A percentile compares a stretch with the other conserved stretches of the same genome.
These are phyloP conservation scores for Mycetomoellerius zeteki DNA, from an alignment of 1,140 invertebrate species.

Conservation along the genomic window DNA sequence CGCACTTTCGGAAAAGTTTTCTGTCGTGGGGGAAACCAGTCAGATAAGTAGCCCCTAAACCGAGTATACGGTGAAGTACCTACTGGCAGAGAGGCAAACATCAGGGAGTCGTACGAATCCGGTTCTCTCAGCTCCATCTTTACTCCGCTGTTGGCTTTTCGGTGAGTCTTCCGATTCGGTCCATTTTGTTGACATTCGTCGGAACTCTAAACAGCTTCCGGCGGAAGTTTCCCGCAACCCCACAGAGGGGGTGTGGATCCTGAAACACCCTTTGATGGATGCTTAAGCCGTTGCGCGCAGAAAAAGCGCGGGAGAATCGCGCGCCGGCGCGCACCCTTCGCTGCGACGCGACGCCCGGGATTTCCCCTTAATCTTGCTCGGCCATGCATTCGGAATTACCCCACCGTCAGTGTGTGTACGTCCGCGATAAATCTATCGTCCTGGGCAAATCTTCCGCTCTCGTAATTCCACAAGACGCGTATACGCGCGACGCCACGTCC, in stretches of 20 bases:
- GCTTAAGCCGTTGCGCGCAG: conserved; percentile 71
- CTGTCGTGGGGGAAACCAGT: background rate
- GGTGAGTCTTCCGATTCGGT: conserved; percentile 43
- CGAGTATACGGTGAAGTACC: conserved; percentile 30
- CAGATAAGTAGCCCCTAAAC: conserved; percentile 51
- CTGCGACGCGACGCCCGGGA: conserved; percentile 6
- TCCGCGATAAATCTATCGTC: conserved; percentile 73
- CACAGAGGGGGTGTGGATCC: conserved; percentile 52
- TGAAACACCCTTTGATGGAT: conserved; percentile 63
- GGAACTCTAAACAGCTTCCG: conserved; percentile 73
- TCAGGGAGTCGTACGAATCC: conserved; percentile 30
- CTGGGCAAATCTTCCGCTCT: conserved; percentile 62
- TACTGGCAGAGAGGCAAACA: conserved; percentile 47
- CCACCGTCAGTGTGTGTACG: conserved; percentile 50
- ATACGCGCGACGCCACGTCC: background rate
- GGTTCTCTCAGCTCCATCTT: conserved; percentile 15
- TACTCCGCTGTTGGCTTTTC: conserved; percentile 44
- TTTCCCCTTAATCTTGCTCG: conserved; percentile 67
- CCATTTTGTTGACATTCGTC: conserved; percentile 62
- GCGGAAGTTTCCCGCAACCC: conserved; percentile 60
- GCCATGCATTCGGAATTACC: conserved; percentile 69
- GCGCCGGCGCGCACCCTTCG: conserved; percentile 74
- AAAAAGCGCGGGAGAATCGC: conserved; percentile 75
- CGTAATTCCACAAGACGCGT: conserved; percentile 39
- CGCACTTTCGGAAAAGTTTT: conserved; percentile 45